These are phyloP conservation scores for Vombatus ursinus DNA, from an alignment of 2,113 vertebrate genomes.

Conservation along the genomic window DNA sequence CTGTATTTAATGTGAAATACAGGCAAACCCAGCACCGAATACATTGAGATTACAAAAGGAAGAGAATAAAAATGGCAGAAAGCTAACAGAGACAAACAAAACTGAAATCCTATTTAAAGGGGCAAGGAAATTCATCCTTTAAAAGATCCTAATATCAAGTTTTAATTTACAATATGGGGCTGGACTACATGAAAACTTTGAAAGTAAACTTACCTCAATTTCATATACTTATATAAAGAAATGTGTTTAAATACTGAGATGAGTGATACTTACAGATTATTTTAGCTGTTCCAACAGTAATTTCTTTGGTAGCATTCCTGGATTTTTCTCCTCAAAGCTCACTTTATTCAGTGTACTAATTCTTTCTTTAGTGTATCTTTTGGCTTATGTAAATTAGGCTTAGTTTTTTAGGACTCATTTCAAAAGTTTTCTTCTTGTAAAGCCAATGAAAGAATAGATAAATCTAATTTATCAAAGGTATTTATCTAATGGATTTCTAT, in stretches of 20 bases:
- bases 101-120: slow-evolving; percentile 66
- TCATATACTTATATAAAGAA: slow-evolving; percentile 84
- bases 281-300: slow-evolving; percentile 86
- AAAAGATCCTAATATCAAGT: slow-evolving; percentile 66
- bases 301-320: slow-evolving; percentile 79
- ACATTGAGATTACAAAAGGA: slow-evolving; percentile 84
- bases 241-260: slow-evolving; percentile 82
- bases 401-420: slow-evolving; percentile 60
- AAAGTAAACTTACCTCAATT: slow-evolving; percentile 88
- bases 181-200: slow-evolving; percentile 67
- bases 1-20: slow-evolving; percentile 74
- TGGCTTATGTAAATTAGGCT: slow-evolving; percentile 47
- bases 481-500: slow-evolving; percentile 69
- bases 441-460: slow-evolving; percentile 69
- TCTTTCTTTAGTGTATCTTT: slow-evolving; percentile 59
- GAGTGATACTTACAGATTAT: slow-evolving; percentile 87
- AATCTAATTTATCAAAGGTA: slow-evolving; percentile 67
- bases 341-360: slow-evolving; percentile 55
- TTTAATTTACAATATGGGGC: slow-evolving; percentile 63
- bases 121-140: slow-evolving; percentile 56
- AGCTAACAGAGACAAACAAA: slow-evolving; percentile 72
- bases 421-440: slow-evolving; percentile 67
- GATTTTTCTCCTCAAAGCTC: slow-evolving; percentile 67
- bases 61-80: slow-evolving; percentile 82
- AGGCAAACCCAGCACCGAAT: slow-evolving; percentile 83